Evolutionary conservation across 2,888 invertebrate species (phyloP).

Genomic region (Thereva unica): DNA sequence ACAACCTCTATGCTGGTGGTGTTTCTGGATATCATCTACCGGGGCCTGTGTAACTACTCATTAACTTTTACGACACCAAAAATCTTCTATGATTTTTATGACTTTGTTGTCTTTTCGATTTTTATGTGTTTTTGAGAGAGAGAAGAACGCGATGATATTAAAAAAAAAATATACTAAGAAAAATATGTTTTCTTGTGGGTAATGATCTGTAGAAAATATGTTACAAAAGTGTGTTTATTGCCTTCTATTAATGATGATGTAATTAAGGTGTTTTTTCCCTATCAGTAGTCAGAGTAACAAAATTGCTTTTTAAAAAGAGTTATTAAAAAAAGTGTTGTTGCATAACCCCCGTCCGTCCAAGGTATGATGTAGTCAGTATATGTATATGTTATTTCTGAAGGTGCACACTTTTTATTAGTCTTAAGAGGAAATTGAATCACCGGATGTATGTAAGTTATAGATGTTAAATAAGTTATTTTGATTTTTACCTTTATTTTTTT

Average conservation of each 20-base stretch:
- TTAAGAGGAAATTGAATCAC: too few relatives aligned
- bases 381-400: too few relatives aligned
- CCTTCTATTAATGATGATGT: slow-evolving; percentile 22
- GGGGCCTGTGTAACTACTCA: slow-evolving; percentile 9
- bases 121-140: too few relatives aligned
- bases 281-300: slow-evolving; percentile 2
- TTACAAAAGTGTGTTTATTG: slow-evolving; percentile 1
- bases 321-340: too few relatives aligned
- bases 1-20: too few relatives aligned
- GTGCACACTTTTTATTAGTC: too few relatives aligned
- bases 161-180: slow-evolving; percentile 8
- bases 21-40: too few relatives aligned
- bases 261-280: slow-evolving; percentile 19
- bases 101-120: slow-evolving; percentile 11
- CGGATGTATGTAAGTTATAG: too few relatives aligned
- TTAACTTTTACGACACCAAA: slow-evolving; percentile 28
- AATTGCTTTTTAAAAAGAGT: neutral
- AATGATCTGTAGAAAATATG: slow-evolving; percentile 25
- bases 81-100: slow-evolving; percentile 23
- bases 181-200: slow-evolving; percentile 13
- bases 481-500: slow-evolving; percentile 3
- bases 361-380: too few relatives aligned
- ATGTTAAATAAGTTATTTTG: neutral
- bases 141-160: neutral
- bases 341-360: too few relatives aligned